A percentile compares a stretch with the other conserved stretches of the same genome.
Conservation (phyloP, 2,113 vertebrate genomes). For the Etheostoma spectabile region DNA sequence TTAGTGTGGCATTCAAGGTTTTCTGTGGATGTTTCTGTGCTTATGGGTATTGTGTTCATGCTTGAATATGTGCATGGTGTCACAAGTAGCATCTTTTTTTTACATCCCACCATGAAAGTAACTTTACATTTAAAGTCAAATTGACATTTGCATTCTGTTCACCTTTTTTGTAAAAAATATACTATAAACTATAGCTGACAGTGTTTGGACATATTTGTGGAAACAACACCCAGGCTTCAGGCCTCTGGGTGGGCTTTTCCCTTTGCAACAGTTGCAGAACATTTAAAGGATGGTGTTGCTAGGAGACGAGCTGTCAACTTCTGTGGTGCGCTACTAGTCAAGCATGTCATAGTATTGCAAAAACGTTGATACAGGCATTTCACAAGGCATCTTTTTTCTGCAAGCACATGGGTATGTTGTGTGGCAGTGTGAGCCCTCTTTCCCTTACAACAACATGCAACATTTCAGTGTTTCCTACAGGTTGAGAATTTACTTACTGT, state of each 20-base stretch:
- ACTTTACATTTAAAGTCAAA: conserved; percentile 4
- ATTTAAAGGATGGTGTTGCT: not conserved
- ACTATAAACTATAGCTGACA: not conserved
- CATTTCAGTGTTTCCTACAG: not conserved
- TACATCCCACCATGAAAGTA: not conserved
- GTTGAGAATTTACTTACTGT: too few relatives aligned
- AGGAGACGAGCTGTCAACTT: too few relatives aligned
- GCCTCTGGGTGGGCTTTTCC: not conserved
- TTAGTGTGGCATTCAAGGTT: conserved; percentile 43
- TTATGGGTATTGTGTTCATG: conserved; percentile 4
- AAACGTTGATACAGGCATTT: not conserved
- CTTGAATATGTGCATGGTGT: not conserved
- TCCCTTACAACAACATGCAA: not conserved
- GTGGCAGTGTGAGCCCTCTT: not conserved
- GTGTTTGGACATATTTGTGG: not conserved
- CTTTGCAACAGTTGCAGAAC: not conserved
- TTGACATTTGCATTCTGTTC: not conserved
- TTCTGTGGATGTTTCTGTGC: conserved; percentile 4
- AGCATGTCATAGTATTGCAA: conserved; percentile 4
- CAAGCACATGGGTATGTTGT: not conserved
- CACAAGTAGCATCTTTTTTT: conserved; percentile 5
- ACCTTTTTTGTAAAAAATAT: not conserved
- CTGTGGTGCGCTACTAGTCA: not conserved
- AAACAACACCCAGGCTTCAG: not conserved
- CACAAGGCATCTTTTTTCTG: not conserved